These are phyloP conservation scores for Macrophya alboannulata DNA, from an alignment of 2,888 invertebrate genomes.

Conservation along the genomic window DNA sequence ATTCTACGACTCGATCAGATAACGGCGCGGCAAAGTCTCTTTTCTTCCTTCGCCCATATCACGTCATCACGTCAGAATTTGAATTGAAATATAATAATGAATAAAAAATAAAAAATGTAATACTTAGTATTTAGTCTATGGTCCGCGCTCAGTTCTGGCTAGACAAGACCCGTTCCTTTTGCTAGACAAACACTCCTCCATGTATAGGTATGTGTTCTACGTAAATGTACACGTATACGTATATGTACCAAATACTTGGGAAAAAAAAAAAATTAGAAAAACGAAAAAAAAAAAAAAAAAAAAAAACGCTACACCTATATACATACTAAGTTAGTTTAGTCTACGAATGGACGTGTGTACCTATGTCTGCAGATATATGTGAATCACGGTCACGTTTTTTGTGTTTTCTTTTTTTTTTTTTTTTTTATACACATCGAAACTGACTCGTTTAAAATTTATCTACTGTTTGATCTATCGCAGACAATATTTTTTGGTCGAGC, in stretches of 20 bases:
- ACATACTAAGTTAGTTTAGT: background rate
- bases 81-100: background rate
- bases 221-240: background rate
- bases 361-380: background rate
- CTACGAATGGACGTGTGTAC: background rate
- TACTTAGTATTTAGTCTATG: constrained; percentile 7
- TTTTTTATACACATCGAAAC: background rate
- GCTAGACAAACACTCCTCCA: background rate
- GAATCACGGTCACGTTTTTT: constrained; percentile 48
- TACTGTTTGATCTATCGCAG: constrained; percentile 36
- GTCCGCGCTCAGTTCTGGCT: background rate
- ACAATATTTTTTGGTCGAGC: background rate
- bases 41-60: background rate
- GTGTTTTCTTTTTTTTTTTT: constrained; percentile 39
- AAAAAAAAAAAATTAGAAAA: too few relatives aligned
- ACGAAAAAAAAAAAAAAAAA: background rate
- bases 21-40: background rate
- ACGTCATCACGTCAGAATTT: constrained; percentile 28
- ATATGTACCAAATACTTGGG: background rate
- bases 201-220: too few relatives aligned
- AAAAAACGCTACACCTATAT: background rate
- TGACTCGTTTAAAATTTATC: constrained; percentile 22
- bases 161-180: background rate
- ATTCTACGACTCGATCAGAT: constrained; percentile 30
- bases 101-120: background rate